Conservation (phyloP, 2,113 vertebrate genomes). For the Platichthys stellatus region DNA sequence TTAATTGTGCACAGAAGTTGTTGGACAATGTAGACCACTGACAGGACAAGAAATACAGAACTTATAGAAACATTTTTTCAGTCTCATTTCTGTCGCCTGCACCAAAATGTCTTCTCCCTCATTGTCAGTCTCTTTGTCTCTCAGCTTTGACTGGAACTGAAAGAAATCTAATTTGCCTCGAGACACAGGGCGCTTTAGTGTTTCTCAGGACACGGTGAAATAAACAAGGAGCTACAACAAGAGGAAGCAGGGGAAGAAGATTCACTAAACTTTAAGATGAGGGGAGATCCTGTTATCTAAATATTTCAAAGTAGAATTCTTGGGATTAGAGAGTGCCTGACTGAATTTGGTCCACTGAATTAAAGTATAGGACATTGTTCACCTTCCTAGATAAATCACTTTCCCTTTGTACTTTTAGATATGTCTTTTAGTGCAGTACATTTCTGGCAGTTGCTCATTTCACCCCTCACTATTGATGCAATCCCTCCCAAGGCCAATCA, state of each 20-base stretch:
- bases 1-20: constrained; percentile 18
- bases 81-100: not conserved
- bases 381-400: not conserved
- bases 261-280: constrained; percentile 7
- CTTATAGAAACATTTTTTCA: not conserved
- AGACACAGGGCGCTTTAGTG: constrained; percentile 14
- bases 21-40: not conserved
- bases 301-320: constrained; percentile 10
- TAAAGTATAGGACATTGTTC: not conserved
- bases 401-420: not conserved
- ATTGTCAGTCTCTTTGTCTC: constrained; percentile 8
- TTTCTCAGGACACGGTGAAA: not conserved
- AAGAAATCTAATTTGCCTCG: constrained; percentile 46
- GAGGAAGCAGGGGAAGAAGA: not conserved
- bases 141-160: constrained; percentile 35
- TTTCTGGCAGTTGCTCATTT: not conserved
- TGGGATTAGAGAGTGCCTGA: not conserved
- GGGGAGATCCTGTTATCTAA: constrained; percentile 15
- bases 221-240: constrained; percentile 26
- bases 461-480: not conserved
- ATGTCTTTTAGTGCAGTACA: not conserved
- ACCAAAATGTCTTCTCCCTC: not conserved
- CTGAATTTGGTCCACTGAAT: not conserved
- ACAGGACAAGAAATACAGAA: constrained; percentile 28
- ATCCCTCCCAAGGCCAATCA: constrained; percentile 24